phyloP scores from a whole-genome alignment of 2,113 vertebrate species.

The Gyps fulvus region DNA sequence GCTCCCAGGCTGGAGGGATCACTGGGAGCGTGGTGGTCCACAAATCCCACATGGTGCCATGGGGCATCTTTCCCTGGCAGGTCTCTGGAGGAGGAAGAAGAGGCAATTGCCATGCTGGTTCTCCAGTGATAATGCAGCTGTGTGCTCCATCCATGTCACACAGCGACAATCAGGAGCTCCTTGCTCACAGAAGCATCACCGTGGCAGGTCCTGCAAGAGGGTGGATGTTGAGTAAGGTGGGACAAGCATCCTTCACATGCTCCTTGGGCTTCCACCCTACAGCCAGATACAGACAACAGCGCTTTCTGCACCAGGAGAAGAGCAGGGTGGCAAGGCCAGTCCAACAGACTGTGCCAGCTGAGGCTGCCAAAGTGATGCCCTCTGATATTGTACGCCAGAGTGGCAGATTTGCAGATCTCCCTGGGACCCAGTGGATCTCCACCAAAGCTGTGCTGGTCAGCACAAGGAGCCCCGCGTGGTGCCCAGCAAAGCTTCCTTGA shows the following conservation, averaged over 20 bases:
- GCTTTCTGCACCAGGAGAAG: background rate
- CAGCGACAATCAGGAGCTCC: background rate
- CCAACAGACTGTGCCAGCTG: background rate
- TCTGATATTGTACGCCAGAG: background rate
- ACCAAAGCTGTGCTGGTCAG: background rate
- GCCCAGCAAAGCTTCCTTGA: background rate
- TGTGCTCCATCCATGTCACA: background rate
- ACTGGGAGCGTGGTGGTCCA: rapidly evolving
- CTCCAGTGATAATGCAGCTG: background rate
- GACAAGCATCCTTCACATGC: background rate
- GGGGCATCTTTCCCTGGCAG: background rate
- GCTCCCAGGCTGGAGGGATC: background rate
- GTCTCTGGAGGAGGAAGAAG: background rate
- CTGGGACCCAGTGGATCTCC: background rate
- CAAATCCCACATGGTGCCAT: background rate
- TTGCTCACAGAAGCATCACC: background rate
- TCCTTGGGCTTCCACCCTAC: background rate
- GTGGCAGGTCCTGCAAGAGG: background rate
- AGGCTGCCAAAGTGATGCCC: background rate
- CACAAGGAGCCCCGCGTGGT: rapidly evolving
- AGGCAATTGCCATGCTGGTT: background rate
- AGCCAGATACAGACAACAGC: background rate
- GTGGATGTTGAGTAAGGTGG: too few species aligned
- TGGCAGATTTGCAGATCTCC: background rate
- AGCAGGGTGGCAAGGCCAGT: background rate